Percentiles rank a stretch among this genome's conserved stretches.
Conservation (phyloP, 1,140 invertebrate genomes). For the Drosophila neocordata region DNA sequence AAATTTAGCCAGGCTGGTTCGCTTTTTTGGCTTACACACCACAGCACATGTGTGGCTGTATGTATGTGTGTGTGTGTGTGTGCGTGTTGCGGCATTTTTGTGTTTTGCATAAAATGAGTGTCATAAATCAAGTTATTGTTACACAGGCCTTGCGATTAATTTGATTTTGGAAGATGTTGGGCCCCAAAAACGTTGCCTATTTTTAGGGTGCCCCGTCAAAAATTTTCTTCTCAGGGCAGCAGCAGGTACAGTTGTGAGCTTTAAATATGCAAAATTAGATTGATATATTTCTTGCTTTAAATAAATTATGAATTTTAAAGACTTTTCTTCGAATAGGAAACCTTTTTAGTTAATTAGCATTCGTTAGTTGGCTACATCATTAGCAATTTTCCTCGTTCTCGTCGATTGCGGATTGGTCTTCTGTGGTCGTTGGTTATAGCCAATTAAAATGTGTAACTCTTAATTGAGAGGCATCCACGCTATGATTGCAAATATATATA, state of each 20-base stretch:
- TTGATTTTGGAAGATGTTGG: slow-evolving; percentile 31
- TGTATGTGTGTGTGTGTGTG: slow-evolving; percentile 11
- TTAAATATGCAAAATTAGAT: slow-evolving; percentile 1
- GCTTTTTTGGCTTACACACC: slow-evolving; percentile 17
- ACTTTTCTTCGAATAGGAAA: slow-evolving; percentile 5
- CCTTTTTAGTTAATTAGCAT: slow-evolving; percentile 28
- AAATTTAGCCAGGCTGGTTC: slow-evolving; percentile 44
- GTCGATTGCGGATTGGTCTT: background rate
- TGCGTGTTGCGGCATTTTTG: slow-evolving; percentile 27
- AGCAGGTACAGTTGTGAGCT: background rate
- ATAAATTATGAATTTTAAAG: background rate
- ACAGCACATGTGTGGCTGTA: slow-evolving; percentile 17
- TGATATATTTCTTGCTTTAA: background rate
- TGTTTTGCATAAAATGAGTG: slow-evolving; percentile 47
- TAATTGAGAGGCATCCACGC: slow-evolving; percentile 5
- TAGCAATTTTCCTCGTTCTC: background rate
- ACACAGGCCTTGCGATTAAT: slow-evolving; percentile 33
- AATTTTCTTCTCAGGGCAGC: background rate
- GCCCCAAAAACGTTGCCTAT: slow-evolving; percentile 10
- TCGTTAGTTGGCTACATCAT: slow-evolving; percentile 7
- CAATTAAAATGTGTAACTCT: slow-evolving; percentile 52
- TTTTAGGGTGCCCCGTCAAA: background rate
- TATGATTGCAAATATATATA: background rate
- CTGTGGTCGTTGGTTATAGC: slow-evolving; percentile 20
- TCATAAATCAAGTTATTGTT: slow-evolving; percentile 67